These are phyloP conservation scores for Lepidotrigona ventralis DNA, from an alignment of 1,140 invertebrate species.

Conservation along the genomic window DNA sequence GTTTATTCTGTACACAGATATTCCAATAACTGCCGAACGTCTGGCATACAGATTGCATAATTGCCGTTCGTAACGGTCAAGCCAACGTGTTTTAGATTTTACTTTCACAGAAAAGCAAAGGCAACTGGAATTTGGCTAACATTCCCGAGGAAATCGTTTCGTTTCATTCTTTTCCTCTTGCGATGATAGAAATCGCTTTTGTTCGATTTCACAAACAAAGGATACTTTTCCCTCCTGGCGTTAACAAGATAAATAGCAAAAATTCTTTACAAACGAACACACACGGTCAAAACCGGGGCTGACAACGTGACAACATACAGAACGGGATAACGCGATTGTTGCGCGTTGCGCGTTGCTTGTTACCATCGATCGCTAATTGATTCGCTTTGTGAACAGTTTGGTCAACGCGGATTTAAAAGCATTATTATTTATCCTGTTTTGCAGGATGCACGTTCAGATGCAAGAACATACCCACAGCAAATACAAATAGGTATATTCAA, in stretches of 20 bases:
- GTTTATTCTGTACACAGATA: neutral
- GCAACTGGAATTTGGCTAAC: slow-evolving; percentile 67
- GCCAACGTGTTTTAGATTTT: slow-evolving; percentile 44
- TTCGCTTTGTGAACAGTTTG: slow-evolving; percentile 53
- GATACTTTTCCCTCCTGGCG: slow-evolving; percentile 1
- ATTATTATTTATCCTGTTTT: slow-evolving; percentile 25
- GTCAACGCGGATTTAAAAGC: slow-evolving; percentile 22
- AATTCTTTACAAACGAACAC: slow-evolving; percentile 2
- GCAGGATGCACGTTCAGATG: neutral
- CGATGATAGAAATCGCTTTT: slow-evolving; percentile 25
- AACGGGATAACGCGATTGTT: slow-evolving; percentile 8
- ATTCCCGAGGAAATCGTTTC: slow-evolving; percentile 57
- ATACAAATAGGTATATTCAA: slow-evolving; percentile 50
- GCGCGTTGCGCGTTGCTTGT: neutral
- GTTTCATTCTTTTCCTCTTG: slow-evolving; percentile 49
- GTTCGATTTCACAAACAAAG: slow-evolving; percentile 14
- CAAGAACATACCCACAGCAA: slow-evolving; percentile 21
- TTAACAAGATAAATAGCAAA: neutral
- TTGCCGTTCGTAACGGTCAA: too few relatives aligned
- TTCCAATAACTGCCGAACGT: slow-evolving; percentile 39
- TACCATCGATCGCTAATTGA: slow-evolving; percentile 48
- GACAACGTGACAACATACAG: neutral
- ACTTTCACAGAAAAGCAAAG: slow-evolving; percentile 64
- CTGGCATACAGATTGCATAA: slow-evolving; percentile 28
- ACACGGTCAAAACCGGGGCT: slow-evolving; percentile 30